phyloP scores from a whole-genome alignment of 2,113 vertebrate species.

The Entomyzon cyanotis region DNA sequence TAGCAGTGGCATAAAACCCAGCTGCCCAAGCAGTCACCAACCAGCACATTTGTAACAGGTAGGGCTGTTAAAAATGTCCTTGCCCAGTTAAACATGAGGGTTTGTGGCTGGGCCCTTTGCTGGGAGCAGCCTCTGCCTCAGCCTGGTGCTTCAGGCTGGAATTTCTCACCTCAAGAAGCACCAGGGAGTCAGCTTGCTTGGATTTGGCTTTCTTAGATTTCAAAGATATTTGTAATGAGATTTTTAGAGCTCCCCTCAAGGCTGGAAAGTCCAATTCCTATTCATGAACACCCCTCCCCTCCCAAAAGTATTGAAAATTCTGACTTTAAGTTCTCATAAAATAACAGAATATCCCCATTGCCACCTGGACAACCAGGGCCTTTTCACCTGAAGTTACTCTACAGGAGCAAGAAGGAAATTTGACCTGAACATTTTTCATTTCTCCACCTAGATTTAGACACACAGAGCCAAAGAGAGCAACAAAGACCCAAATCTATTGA shows the following conservation, averaged over 20 bases:
- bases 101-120: not conserved
- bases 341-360: not conserved
- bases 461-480: not conserved
- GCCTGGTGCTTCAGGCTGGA: not conserved
- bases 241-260: not conserved
- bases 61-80: not conserved
- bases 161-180: not conserved
- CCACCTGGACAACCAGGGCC: not conserved
- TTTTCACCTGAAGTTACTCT: not conserved
- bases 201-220: not conserved
- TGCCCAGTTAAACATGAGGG: not conserved
- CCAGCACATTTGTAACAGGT: conserved; percentile 34
- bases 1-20: conserved; percentile 7
- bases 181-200: not conserved
- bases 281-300: not conserved
- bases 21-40: conserved; percentile 26
- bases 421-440: not conserved
- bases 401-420: not conserved
- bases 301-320: not conserved
- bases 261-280: not conserved
- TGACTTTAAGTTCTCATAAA: not conserved
- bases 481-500: not conserved
- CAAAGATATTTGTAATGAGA: not conserved
- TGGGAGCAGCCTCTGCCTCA: not conserved
- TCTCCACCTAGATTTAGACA: accelerated